Conservation (phyloP, 2,113 vertebrate species). For the Austrofundulus limnaeus region DNA sequence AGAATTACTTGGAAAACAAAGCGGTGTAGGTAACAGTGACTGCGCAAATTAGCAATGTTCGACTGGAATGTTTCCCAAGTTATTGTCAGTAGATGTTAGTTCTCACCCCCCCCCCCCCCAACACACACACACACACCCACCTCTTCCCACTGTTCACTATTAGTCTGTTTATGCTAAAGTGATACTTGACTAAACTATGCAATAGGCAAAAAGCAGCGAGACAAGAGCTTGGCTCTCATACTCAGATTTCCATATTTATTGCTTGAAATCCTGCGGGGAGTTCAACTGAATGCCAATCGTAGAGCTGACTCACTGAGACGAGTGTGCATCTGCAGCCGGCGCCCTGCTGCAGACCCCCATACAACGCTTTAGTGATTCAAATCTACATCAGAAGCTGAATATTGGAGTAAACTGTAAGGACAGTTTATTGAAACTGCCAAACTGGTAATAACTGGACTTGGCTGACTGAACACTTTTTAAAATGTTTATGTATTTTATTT, state of each 20-base stretch:
- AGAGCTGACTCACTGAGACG: conserved; percentile 63
- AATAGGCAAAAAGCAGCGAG: conserved; percentile 68
- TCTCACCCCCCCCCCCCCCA: conserved; percentile 44
- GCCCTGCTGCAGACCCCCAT: conserved; percentile 28
- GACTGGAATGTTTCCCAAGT: conserved; percentile 34
- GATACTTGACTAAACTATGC: conserved; percentile 74
- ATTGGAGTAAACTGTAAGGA: conserved; percentile 13
- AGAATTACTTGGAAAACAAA: conserved; percentile 32
- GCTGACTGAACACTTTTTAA: neutral
- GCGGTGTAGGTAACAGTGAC: conserved; percentile 4
- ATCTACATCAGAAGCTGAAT: conserved; percentile 41
- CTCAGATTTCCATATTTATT: conserved; percentile 83
- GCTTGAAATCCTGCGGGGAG: conserved; percentile 77
- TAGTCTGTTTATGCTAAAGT: conserved; percentile 71
- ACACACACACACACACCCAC: too few species aligned
- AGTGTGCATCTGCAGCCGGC: conserved; percentile 52
- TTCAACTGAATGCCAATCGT: conserved; percentile 78
- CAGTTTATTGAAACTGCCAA: conserved; percentile 9
- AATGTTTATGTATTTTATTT: too few species aligned
- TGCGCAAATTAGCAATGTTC: conserved; percentile 32
- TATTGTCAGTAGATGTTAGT: conserved; percentile 40
- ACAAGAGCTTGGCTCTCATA: conserved; percentile 72
- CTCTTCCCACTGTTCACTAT: conserved; percentile 55
- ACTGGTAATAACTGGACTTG: neutral
- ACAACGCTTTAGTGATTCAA: conserved; percentile 53